Evolutionary conservation across 1,140 invertebrate genomes (phyloP), one percentile per base, ranked within the genome.

Genomic region (Drosophila nikananu): DNA sequence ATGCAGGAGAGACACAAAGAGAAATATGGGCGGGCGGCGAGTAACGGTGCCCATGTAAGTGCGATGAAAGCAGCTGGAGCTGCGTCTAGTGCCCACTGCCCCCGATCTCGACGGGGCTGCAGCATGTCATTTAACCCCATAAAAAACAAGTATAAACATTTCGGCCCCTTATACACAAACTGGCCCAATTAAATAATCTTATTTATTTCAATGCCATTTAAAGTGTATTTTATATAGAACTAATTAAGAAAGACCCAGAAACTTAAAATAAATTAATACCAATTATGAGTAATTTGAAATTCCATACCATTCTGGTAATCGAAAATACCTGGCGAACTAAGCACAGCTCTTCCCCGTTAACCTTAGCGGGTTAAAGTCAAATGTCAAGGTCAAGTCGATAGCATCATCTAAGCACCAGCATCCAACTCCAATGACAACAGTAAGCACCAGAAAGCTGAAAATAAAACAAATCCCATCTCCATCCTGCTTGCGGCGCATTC

Each of bases 401-500:
- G 32, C 48, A 51, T 37, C 48, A 51, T 52, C 58, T 71, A 59
- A 61, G 49, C 75, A 77, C 39, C 74, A 54, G 49, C 64, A 55
- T 37, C 73, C 35, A 15, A 59, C 55, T 25, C 55, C 55, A 41
- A 25, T 13, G 6, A n/a, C 30, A 57, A 17, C 5, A 7, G 17
- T 37, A 25, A 41, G 5, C 35, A 59, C 17, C 35, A 42, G 25
- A 55, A 37, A 62, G 32, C 30, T 13, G n/a, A 52, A 52, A 49
- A 46, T 57, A 59, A 30, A 37, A 42, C 35, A 59, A n/a, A 54
- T 48, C 23, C 46, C 32, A 25, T 49, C 23, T 27, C 48, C 48
- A 72, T 77, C 77, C 86, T 73, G 61, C 81, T 79, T 86, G 70
- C 71, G 60, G 17, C 74, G 25, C 63, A 81, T 91, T 91, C 86